A percentile compares a stretch with the other conserved stretches of the same genome.
Conservation (phyloP, 2,797 vertebrate genomes). For the Eulemur albifrons region DNA sequence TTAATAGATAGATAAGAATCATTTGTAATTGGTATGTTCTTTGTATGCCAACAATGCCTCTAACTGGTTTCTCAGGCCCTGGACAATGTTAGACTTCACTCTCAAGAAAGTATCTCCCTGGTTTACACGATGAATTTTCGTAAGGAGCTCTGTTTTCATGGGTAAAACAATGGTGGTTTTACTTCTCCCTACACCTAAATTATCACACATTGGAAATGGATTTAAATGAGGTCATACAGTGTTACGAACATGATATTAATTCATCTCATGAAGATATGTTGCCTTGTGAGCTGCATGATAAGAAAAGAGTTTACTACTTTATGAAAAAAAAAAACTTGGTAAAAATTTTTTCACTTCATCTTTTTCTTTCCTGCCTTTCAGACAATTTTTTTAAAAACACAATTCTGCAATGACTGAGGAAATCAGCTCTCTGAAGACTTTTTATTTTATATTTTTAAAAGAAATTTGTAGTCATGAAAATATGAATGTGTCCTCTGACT, state of each 20-base stretch:
- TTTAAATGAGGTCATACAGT: not conserved
- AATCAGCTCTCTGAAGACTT: not conserved
- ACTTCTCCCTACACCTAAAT: not conserved
- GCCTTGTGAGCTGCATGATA: not conserved
- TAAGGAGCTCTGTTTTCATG: slow-evolving; percentile 16
- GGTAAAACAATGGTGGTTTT: not conserved
- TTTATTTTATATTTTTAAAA: not conserved
- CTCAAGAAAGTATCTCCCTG: slow-evolving; percentile 26
- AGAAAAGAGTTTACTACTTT: not conserved
- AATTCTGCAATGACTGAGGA: not conserved
- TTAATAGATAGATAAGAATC: slow-evolving; percentile 64
- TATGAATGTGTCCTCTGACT: not conserved
- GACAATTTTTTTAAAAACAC: not conserved
- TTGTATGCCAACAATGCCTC: slow-evolving; percentile 19
- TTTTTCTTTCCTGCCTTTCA: not conserved
- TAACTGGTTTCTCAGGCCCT: slow-evolving; percentile 57
- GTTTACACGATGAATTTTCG: slow-evolving; percentile 43
- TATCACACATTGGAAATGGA: not conserved
- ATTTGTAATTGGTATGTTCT: slow-evolving; percentile 52
- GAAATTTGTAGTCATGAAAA: not conserved
- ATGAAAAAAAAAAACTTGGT: not conserved
- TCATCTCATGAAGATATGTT: not conserved
- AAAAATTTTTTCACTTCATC: not conserved
- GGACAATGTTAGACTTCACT: slow-evolving; percentile 13
- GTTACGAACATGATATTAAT: not conserved